Conservation (phyloP, 2,113 vertebrate species). For the Canis aureus region DNA sequence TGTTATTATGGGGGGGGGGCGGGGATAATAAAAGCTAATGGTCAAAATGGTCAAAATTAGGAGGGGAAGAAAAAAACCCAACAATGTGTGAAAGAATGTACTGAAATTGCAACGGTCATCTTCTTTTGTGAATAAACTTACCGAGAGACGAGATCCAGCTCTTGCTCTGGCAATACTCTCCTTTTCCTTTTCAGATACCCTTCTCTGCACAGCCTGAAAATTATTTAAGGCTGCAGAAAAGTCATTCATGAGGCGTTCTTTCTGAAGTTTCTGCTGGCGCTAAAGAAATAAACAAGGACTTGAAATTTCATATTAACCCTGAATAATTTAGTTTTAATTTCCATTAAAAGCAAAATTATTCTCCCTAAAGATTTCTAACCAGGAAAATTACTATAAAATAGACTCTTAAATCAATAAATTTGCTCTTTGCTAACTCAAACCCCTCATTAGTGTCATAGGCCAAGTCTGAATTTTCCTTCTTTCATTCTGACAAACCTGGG, state of each 20-base stretch:
- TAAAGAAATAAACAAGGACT: constrained; percentile 81
- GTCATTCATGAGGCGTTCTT: constrained; percentile 97
- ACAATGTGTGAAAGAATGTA: not conserved
- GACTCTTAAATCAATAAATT: constrained; percentile 3
- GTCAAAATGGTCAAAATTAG: not conserved
- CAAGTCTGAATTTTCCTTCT: not conserved
- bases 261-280: constrained; percentile 98
- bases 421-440: constrained; percentile 39
- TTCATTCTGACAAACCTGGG: constrained; percentile 40
- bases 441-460: not conserved
- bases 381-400: constrained; percentile 59
- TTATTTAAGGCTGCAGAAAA: constrained; percentile 96
- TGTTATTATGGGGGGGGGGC: not conserved
- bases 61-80: not conserved
- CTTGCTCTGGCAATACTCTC: constrained; percentile 94
- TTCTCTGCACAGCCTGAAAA: constrained; percentile 95
- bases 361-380: not conserved
- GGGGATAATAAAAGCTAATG: constrained; percentile 22
- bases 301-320: constrained; percentile 49
- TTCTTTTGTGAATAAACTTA: constrained; percentile 83
- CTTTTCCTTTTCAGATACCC: constrained; percentile 95
- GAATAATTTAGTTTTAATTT: constrained; percentile 36
- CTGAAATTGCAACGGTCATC: not conserved
- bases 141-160: constrained; percentile 95
- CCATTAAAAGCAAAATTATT: constrained; percentile 59